phyloP scores from a whole-genome alignment of 2,888 invertebrate species.

The Arge pagana region DNA sequence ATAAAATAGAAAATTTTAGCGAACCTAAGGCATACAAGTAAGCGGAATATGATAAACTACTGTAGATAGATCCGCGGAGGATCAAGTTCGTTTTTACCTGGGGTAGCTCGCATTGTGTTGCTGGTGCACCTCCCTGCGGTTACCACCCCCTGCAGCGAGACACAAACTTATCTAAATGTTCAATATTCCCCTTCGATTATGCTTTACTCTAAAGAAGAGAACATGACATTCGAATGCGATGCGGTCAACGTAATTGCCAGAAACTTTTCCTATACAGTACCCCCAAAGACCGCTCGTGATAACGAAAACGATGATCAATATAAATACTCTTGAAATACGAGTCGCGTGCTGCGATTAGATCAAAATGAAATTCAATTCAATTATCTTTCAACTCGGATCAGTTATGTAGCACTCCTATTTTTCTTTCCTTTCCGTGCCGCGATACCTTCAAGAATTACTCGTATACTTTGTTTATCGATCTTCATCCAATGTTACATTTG shows the following conservation, averaged over 20 bases:
- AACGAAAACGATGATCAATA: conserved; percentile 2
- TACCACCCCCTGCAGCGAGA: conserved; percentile 59
- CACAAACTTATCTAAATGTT: conserved; percentile 59
- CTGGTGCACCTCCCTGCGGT: conserved; percentile 58
- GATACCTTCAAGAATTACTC: too few species aligned
- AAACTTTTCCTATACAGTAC: conserved; percentile 42
- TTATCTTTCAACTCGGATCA: too few species aligned
- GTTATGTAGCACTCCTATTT: too few species aligned
- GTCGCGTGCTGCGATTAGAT: too few species aligned
- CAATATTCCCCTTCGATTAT: conserved; percentile 44
- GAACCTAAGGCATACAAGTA: conserved; percentile 48
- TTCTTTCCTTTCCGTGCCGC: too few species aligned
- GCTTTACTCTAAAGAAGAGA: too few species aligned
- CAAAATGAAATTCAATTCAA: too few species aligned
- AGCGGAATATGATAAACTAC: conserved; percentile 54
- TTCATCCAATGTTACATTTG: too few species aligned
- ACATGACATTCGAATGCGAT: conserved; percentile 23
- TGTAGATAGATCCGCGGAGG: conserved; percentile 55
- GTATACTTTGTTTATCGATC: too few species aligned
- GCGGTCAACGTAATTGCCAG: conserved; percentile 43
- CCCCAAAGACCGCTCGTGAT: conserved; percentile 34
- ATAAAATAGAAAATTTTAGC: conserved; percentile 34
- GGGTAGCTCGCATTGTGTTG: conserved; percentile 58
- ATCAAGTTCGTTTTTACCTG: conserved; percentile 59
- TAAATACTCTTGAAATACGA: too few species aligned